These are phyloP conservation scores for Poeciliopsis infans DNA, from an alignment of 2,797 vertebrate species.

Conservation along the genomic window DNA sequence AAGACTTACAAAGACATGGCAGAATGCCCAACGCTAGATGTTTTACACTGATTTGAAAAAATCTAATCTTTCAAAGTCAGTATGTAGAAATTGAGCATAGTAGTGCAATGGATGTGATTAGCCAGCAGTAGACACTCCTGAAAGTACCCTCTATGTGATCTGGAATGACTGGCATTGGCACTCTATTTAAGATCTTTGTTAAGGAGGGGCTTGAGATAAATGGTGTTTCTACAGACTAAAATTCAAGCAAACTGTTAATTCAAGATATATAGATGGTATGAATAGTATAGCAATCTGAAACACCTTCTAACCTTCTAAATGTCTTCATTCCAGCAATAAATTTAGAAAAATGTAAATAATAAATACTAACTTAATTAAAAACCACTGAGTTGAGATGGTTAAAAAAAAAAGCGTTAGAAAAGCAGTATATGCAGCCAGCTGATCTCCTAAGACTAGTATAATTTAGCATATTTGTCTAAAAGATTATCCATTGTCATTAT, in stretches of 20 bases:
- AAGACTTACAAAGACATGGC: conserved; percentile 31
- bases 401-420: not conserved
- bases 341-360: not conserved
- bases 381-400: not conserved
- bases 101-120: conserved; percentile 1
- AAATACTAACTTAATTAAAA: not conserved
- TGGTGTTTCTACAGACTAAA: conserved; percentile 44
- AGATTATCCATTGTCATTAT: not conserved
- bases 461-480: not conserved
- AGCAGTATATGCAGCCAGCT: not conserved
- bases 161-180: conserved; percentile 38
- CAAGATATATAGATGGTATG: conserved; percentile 27
- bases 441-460: not conserved
- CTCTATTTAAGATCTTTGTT: conserved; percentile 34
- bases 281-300: not conserved
- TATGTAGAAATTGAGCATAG: conserved; percentile 32
- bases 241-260: conserved; percentile 35
- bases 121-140: not conserved
- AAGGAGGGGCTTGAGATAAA: conserved; percentile 24
- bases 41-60: conserved; percentile 47
- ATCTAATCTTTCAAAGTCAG: conserved; percentile 44
- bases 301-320: not conserved
- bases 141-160: conserved; percentile 33
- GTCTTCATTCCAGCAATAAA: not conserved
- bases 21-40: conserved; percentile 20